Evolutionary conservation across 2,113 vertebrate genomes (phyloP).

Genomic region (Serilophus lunatus): DNA sequence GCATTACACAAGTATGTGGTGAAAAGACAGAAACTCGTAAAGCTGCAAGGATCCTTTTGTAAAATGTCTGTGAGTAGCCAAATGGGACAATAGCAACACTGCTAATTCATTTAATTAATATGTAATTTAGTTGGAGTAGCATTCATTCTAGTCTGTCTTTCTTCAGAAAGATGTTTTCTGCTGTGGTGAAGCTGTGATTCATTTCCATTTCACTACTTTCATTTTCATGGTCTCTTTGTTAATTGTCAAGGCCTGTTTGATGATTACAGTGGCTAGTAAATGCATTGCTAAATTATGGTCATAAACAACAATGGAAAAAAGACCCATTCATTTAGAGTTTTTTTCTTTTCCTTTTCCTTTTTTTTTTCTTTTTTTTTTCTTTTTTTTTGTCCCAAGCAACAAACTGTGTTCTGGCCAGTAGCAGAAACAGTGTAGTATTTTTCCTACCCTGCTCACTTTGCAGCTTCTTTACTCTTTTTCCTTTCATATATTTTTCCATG

Average conservation of each 20-base stretch:
- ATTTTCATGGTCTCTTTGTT: constrained; percentile 63
- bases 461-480: background rate
- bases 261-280: constrained; percentile 60
- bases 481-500: background rate
- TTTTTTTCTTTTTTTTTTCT: background rate
- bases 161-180: constrained; percentile 63
- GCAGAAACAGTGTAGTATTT: background rate
- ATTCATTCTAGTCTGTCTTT: constrained; percentile 47
- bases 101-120: constrained; percentile 68
- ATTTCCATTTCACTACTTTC: constrained; percentile 63
- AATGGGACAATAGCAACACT: constrained; percentile 51
- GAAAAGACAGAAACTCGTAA: constrained; percentile 27
- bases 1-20: background rate
- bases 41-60: constrained; percentile 34
- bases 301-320: constrained; percentile 28
- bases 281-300: constrained; percentile 58
- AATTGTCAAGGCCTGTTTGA: constrained; percentile 59
- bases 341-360: background rate
- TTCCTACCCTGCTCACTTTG: background rate
- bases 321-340: background rate
- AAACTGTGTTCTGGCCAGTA: background rate
- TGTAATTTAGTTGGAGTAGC: constrained; percentile 55
- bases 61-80: constrained; percentile 27
- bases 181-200: constrained; percentile 58
- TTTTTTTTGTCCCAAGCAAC: background rate